phyloP scores from a whole-genome alignment of 1,140 invertebrate species.

The Panagrolaimus sp. region DNA sequence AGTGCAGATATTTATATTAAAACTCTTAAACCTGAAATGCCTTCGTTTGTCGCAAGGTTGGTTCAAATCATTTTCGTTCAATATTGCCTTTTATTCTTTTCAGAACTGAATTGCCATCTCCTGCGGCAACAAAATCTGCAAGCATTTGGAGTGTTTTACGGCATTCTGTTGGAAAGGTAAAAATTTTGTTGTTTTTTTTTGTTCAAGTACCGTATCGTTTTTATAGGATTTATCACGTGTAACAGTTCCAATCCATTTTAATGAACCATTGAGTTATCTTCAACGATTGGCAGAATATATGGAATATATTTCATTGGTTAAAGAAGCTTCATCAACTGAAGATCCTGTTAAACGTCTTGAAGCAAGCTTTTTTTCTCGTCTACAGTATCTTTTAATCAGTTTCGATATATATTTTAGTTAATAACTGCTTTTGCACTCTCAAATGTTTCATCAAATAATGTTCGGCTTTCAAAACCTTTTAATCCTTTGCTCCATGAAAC shows the following conservation, averaged over 20 bases:
- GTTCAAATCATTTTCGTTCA: neutral
- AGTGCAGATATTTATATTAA: too few species aligned
- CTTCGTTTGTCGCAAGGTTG: neutral
- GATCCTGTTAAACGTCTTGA: slow-evolving; percentile 78
- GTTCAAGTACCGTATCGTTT: neutral
- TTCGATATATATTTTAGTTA: slow-evolving; percentile 53
- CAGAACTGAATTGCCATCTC: neutral
- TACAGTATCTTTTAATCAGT: neutral
- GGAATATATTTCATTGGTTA: slow-evolving; percentile 80
- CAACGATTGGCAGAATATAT: slow-evolving; percentile 89
- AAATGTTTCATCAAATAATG: slow-evolving; percentile 84
- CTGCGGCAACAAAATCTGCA: slow-evolving; percentile 8
- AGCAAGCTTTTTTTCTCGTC: slow-evolving; percentile 40
- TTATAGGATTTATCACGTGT: slow-evolving; percentile 79
- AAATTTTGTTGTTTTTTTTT: too few species aligned
- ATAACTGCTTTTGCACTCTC: slow-evolving; percentile 85
- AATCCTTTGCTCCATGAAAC: slow-evolving; percentile 66
- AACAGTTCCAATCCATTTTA: slow-evolving; percentile 92
- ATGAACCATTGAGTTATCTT: slow-evolving; percentile 89
- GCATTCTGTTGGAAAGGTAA: slow-evolving; percentile 24
- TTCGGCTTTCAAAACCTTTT: slow-evolving; percentile 68
- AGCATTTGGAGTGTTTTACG: slow-evolving; percentile 32
- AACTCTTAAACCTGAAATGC: too few species aligned
- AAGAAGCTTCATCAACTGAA: slow-evolving; percentile 70
- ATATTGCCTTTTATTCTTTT: neutral